Evolutionary conservation across 1,140 invertebrate genomes (phyloP).

Genomic region (Lepidostoma basale): DNA sequence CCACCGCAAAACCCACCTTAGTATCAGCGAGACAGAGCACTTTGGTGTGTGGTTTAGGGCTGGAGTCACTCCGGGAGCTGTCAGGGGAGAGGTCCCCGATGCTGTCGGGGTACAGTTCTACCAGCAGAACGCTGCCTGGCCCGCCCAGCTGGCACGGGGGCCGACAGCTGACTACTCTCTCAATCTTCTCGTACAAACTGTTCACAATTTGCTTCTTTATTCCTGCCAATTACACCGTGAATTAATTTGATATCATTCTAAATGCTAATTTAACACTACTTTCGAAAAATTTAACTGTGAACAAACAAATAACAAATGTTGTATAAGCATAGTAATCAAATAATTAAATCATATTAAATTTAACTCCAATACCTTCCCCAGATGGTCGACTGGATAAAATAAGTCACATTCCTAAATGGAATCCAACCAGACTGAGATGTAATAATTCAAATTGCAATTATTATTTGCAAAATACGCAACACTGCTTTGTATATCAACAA

Average conservation of each 20-base stretch:
- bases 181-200: slow-evolving; percentile 41
- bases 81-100: slow-evolving; percentile 38
- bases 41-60: slow-evolving; percentile 31
- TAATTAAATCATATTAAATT: too few relatives aligned
- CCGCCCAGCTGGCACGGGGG: slow-evolving; percentile 27
- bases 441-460: neutral
- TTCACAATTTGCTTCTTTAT: slow-evolving; percentile 40
- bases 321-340: too few relatives aligned
- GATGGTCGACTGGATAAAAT: neutral
- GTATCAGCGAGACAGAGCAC: slow-evolving; percentile 43
- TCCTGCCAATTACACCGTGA: too few relatives aligned
- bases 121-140: slow-evolving; percentile 28
- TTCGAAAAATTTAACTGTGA: too few relatives aligned
- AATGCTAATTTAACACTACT: too few relatives aligned
- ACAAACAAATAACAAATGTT: too few relatives aligned
- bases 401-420: neutral
- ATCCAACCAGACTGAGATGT: neutral
- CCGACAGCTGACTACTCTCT: slow-evolving; percentile 26
- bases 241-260: too few relatives aligned
- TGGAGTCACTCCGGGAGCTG: slow-evolving; percentile 41
- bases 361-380: neutral
- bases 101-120: slow-evolving; percentile 40
- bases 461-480: neutral
- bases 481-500: neutral
- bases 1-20: too few relatives aligned